phyloP scores from a whole-genome alignment of 2,888 invertebrate species.

The Rotaria socialis region DNA sequence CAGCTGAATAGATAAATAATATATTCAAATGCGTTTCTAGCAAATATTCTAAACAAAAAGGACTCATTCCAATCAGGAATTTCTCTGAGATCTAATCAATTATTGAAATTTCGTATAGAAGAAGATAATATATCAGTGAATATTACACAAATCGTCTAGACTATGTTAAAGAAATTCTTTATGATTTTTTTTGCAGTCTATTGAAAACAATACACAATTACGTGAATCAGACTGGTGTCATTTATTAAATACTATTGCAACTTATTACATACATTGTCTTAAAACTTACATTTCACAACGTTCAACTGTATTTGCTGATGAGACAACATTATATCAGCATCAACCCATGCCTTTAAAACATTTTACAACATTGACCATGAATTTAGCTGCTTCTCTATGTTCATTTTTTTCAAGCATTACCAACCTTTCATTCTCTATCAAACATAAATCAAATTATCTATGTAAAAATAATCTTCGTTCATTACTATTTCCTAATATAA shows the following conservation, averaged over 20 bases:
- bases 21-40: too few species aligned
- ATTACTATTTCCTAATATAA: background rate
- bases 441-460: background rate
- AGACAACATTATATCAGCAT: background rate
- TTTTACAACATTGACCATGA: background rate
- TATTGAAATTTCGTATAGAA: too few species aligned
- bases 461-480: background rate
- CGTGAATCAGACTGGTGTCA: background rate
- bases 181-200: background rate
- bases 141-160: too few species aligned
- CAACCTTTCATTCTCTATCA: background rate
- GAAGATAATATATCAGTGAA: too few species aligned
- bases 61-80: too few species aligned
- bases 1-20: too few species aligned
- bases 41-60: too few species aligned
- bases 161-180: too few species aligned
- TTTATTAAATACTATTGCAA: background rate
- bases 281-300: background rate
- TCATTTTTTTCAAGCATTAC: background rate
- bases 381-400: background rate
- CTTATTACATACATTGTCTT: background rate
- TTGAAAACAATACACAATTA: background rate
- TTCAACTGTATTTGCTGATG: background rate
- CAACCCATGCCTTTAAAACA: background rate
- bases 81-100: too few species aligned